phyloP scores from a whole-genome alignment of 2,888 invertebrate genomes.

The Brachypalpus laphriformis region DNA sequence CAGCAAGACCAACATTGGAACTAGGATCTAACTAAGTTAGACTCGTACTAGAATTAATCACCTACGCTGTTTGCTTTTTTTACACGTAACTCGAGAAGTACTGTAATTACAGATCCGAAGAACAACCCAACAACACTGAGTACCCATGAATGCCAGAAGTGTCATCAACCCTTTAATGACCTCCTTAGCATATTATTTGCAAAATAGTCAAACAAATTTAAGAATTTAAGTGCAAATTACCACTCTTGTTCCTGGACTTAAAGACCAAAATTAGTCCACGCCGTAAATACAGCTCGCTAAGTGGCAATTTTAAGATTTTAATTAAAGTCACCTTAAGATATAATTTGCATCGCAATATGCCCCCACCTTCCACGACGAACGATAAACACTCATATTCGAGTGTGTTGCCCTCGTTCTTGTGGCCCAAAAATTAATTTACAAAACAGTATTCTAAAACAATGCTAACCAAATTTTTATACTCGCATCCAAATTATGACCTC shows the following conservation, averaged over 20 bases:
- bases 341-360: not conserved
- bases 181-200: not conserved
- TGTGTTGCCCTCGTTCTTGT: not conserved
- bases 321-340: not conserved
- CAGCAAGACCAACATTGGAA: too few relatives aligned
- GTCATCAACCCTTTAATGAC: not conserved
- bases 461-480: constrained; percentile 9
- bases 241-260: not conserved
- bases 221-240: not conserved
- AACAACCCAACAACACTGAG: too few relatives aligned
- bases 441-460: not conserved
- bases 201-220: not conserved
- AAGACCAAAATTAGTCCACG: not conserved
- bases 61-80: too few relatives aligned
- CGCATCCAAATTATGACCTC: constrained; percentile 5
- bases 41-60: too few relatives aligned
- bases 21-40: too few relatives aligned
- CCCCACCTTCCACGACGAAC: not conserved
- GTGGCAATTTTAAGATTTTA: not conserved
- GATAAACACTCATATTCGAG: not conserved
- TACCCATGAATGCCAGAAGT: not conserved
- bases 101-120: too few relatives aligned
- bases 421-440: not conserved
- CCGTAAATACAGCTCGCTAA: not conserved
- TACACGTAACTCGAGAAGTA: too few relatives aligned